phyloP scores from a whole-genome alignment of 2,113 vertebrate genomes.

The Laticauda colubrina region DNA sequence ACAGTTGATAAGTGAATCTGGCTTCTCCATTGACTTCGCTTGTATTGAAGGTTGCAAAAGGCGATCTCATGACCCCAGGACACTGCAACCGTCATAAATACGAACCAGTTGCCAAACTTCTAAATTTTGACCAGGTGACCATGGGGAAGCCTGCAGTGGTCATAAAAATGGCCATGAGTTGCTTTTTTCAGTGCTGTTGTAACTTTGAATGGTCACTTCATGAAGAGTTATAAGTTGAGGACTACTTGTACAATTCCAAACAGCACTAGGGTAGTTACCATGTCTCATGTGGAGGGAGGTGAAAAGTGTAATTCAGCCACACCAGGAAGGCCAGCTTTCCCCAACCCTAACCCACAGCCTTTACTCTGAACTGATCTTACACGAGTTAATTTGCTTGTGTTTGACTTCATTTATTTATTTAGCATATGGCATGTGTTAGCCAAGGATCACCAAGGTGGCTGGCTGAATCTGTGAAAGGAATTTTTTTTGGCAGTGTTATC shows the following conservation, averaged over 20 bases:
- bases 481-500: too few species aligned
- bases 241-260: background rate
- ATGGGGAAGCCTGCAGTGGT: background rate
- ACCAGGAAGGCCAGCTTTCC: background rate
- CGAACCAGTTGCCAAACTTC: too few species aligned
- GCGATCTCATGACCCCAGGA: too few species aligned
- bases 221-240: background rate
- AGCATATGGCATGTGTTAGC: too few species aligned
- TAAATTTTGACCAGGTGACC: background rate
- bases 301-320: background rate
- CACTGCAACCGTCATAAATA: too few species aligned
- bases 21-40: too few species aligned
- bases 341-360: background rate
- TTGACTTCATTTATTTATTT: too few species aligned
- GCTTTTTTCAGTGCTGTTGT: background rate
- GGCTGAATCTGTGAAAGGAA: too few species aligned
- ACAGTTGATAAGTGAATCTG: too few species aligned
- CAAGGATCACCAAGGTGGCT: too few species aligned
- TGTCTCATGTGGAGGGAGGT: background rate
- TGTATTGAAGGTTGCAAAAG: too few species aligned
- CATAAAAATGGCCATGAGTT: background rate
- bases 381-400: too few species aligned
- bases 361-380: background rate
- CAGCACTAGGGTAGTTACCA: background rate
- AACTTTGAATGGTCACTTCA: background rate